phyloP scores from a whole-genome alignment of 2,797 vertebrate species.

The Hydrocynus forskahlii region DNA sequence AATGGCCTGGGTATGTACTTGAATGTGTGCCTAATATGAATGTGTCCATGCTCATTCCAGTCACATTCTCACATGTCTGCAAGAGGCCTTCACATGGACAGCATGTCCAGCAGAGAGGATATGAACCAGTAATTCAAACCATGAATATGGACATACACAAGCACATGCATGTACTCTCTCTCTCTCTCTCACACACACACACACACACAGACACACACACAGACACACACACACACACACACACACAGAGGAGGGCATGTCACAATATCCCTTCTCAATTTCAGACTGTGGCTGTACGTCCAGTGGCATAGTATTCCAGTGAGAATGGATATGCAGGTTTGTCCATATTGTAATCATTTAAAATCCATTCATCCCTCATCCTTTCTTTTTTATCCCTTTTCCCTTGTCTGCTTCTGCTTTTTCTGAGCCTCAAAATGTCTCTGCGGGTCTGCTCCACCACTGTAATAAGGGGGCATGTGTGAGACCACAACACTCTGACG shows the following conservation, averaged over 20 bases:
- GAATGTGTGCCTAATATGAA: conserved; percentile 45
- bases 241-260: not conserved
- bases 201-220: not conserved
- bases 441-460: conserved; percentile 36
- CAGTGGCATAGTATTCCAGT: not conserved
- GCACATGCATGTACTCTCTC: conserved; percentile 9
- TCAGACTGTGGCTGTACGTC: not conserved
- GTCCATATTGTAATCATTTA: conserved; percentile 22
- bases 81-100: conserved; percentile 34
- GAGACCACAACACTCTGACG: conserved; percentile 29
- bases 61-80: conserved; percentile 52
- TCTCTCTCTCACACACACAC: conserved; percentile 25
- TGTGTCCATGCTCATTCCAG: conserved; percentile 51
- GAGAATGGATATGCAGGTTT: not conserved
- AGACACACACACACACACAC: conserved; percentile 7
- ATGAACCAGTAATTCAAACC: conserved; percentile 42
- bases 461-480: conserved; percentile 51
- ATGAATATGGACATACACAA: conserved; percentile 37
- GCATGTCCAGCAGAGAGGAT: conserved; percentile 31
- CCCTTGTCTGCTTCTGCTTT: not conserved
- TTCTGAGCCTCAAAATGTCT: conserved; percentile 21
- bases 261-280: conserved; percentile 14
- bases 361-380: conserved; percentile 17
- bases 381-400: not conserved
- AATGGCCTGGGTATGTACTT: conserved; percentile 9